Base-by-base conservation (phyloP, 2,113 vertebrate species). In the Parotia lawesii region DNA sequence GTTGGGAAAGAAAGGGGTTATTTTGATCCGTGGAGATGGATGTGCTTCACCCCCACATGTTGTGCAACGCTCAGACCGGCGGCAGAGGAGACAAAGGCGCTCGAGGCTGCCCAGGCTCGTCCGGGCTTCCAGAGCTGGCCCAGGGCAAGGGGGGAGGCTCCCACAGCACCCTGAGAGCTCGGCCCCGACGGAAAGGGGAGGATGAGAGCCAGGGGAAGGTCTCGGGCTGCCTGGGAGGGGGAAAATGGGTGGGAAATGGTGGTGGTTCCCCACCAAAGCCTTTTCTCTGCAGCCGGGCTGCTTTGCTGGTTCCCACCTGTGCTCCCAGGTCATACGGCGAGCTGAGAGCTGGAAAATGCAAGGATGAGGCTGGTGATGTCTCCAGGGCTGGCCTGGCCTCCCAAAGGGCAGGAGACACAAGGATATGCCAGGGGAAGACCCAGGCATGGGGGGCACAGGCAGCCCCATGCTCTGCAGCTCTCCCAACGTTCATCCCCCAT, bases 111-210 rank as follows among this genome's bases (percentile, higher is more conserved):
- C 75, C 0, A 1, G 74, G 82, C 94, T 76, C 37, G 0, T 44
- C 71, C 6, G 0, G 56, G 47, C 54, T 65, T 72, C 50, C 50
- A 7, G 48, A 44, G 24, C 74, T 3, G 1, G 42, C 50, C 44
- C 75, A 2, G 2, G 28, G 62, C 22, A 0, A 42, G 51, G 0
- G 3, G 33, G 33, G 67, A 42, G 22, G 18, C 6, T 67, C 87
- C 45, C 8, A 1, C 44, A 25, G 80, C 67, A 5, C 20, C 76
- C 60, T 23, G 0, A 3, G 10, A 31, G 83, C 73, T 58, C 21
- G 0, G 47, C n/a, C 48, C 37, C 0, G 5, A 0, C 10, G 35
- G 40, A 13, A 2, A 0, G 18, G 14, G 15, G 8, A 3, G 24
- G 23, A 1, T 5, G 6, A 15, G n/a, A 56, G 23, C 2, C 35